Evolutionary conservation across 1,140 invertebrate species (phyloP), one percentile per base, ranked within the genome.

Genomic region (Nylanderia fulva): DNA sequence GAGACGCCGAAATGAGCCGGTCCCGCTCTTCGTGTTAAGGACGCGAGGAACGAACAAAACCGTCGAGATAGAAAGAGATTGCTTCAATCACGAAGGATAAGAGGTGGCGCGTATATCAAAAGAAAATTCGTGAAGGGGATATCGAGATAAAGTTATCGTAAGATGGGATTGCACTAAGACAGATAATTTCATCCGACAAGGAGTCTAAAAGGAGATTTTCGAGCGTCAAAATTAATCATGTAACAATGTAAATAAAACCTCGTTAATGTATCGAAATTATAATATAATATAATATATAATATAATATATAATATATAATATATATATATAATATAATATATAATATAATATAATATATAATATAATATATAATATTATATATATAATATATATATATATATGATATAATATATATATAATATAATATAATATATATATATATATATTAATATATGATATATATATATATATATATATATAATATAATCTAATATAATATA

Each of bases 1-100:
- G 75, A 76, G 66, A 89, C 66, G 39, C 72, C 64, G 39, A 58
- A 58, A 54, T 27, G 54, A 87, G 45, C 33, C 24, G 58, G 58
- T 39, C 18, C 11, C 48, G 68, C 45, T 39, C n/a, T n/a, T n/a
- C n/a, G n/a, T n/a, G n/a, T n/a, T n/a, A n/a, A n/a, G n/a, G n/a
- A n/a, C n/a, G 36, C 15, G 71, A 27, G 24, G 33, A 42, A 63
- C 18, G 58, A 63, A 63, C 56, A 76, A 63, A 76, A 63, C 56
- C 24, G 56, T 21, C 74, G 42, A 45, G 36, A 76, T 76, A 39
- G 27, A n/a, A n/a, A n/a, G n/a, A 64, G 74, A 76, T 63, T 42
- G 58, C 74, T 27, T 76, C 58, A 63, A 76, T 76, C 29, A 76
- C 36, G 24, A 39, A n/a, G 36, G 36, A 76, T 76, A 63, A 45